Evolutionary conservation across 2,888 invertebrate species (phyloP).

Genomic region (Neoitamus cyanurus): DNA sequence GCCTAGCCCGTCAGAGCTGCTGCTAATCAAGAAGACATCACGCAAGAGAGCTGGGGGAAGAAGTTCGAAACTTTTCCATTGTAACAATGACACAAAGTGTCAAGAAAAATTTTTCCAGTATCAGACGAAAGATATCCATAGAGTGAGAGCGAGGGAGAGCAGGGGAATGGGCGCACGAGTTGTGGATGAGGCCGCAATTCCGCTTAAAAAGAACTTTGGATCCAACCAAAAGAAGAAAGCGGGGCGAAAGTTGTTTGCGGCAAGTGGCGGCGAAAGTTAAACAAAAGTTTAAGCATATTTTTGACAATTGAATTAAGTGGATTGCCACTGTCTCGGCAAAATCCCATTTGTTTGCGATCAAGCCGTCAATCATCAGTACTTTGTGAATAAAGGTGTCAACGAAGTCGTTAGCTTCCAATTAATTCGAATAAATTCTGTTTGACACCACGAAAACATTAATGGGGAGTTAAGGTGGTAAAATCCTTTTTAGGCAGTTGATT

Average conservation of each 20-base stretch:
- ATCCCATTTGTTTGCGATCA: neutral
- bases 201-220: slow-evolving; percentile 1
- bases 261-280: slow-evolving; percentile 1
- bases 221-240: neutral
- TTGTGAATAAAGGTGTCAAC: neutral
- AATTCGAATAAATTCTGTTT: neutral
- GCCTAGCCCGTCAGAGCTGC: neutral
- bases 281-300: slow-evolving; percentile 5
- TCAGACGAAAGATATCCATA: neutral
- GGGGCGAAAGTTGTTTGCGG: neutral
- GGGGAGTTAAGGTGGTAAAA: neutral
- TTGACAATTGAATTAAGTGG: slow-evolving; percentile 5
- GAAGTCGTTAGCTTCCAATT: neutral
- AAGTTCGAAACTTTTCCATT: slow-evolving; percentile 5
- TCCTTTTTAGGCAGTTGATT: neutral
- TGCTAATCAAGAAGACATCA: slow-evolving; percentile 5
- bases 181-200: neutral
- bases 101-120: neutral
- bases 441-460: neutral
- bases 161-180: neutral
- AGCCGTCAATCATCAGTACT: neutral
- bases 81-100: neutral
- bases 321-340: neutral
- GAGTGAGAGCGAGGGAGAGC: neutral
- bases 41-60: neutral